Evolutionary conservation across 2,113 vertebrate species (phyloP), one percentile per base, ranked within the genome.

Genomic region (Atlantisia rogersi): DNA sequence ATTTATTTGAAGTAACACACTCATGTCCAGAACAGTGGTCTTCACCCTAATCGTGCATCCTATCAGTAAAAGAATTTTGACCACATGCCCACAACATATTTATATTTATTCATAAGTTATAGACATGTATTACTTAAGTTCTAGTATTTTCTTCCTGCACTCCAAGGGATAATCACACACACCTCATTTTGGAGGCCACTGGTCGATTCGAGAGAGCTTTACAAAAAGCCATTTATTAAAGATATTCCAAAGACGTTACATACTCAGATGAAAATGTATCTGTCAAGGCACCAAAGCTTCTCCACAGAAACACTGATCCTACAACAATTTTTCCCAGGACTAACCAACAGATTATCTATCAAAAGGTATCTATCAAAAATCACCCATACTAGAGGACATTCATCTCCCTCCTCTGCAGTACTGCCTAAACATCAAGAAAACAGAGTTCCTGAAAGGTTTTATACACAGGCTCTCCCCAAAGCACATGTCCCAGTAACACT

Each of bases 61-160:
- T 40, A 70, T 25, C 6, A 67, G 29, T 48, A 74, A 56, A 73
- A 2, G 9, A 3, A 52, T 24, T 8, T n/a, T 82, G 50, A 67
- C 16, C 12, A 70, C 0, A 1, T 5, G 29, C 6, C 1, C 26
- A 70, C 12, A 53, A 12, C 19, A 67, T 15, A 76, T 2, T 1
- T 18, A 7, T 24, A 37, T 80, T 76, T 71, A 35, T 37, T 76
- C 52, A 16, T 31, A 37, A 74, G n/a, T 74, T 35, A 58, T 3
- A 39, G 8, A 50, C 1, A 26, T 14, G 12, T 29, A 75, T 37
- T 62, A 63, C 31, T 74, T 20, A 80, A 63, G 32, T 80, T 59
- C 21, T 84, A 50, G 31, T 81, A 22, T 59, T 82, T 55, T 75
- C 13, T 56, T 71, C 56, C 29, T 75, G 78, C 3, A 78, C 6